Percentiles rank a stretch among this genome's conserved stretches.
phyloP scores from a whole-genome alignment of 2,888 invertebrate genomes.

The Notodonta ziczac region DNA sequence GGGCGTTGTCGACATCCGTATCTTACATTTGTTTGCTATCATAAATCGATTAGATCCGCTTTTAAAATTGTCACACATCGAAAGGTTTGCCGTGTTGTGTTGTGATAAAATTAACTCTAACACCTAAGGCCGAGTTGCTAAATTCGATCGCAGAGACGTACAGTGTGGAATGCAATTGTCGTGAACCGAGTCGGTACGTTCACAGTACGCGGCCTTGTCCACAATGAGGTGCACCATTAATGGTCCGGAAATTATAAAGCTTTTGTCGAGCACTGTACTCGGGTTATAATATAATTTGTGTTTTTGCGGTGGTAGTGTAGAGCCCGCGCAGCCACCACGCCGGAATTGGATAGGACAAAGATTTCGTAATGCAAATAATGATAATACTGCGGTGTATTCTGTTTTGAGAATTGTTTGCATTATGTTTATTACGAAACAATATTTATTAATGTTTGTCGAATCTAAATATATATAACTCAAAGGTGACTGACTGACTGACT shows the following conservation, averaged over 20 bases:
- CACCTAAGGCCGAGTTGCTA: conserved; percentile 57
- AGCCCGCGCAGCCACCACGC: conserved; percentile 28
- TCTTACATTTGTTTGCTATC: conserved; percentile 59
- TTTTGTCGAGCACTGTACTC: conserved; percentile 61
- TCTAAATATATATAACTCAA: too few relatives aligned
- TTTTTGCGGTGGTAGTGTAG: conserved; percentile 39
- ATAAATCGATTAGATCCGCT: conserved; percentile 77
- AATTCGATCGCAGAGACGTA: conserved; percentile 60
- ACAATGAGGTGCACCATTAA: conserved; percentile 66
- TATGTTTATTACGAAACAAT: neutral
- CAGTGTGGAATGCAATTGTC: conserved; percentile 73
- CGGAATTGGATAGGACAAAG: conserved; percentile 53
- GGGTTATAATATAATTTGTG: conserved; percentile 48
- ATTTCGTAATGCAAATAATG: conserved; percentile 55
- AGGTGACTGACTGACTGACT: too few relatives aligned
- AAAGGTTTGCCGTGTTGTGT: conserved; percentile 49
- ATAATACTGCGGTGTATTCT: conserved; percentile 20
- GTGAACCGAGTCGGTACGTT: conserved; percentile 63
- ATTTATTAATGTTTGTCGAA: neutral
- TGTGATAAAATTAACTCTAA: conserved; percentile 62
- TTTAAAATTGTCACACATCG: conserved; percentile 69
- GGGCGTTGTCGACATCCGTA: conserved; percentile 78
- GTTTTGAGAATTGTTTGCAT: conserved; percentile 1
- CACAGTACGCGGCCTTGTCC: conserved; percentile 70
- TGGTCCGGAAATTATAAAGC: conserved; percentile 75